A percentile compares a stretch with the other conserved stretches of the same genome.
phyloP scores from a whole-genome alignment of 2,888 invertebrate species.

The Campopleginae sp. region DNA sequence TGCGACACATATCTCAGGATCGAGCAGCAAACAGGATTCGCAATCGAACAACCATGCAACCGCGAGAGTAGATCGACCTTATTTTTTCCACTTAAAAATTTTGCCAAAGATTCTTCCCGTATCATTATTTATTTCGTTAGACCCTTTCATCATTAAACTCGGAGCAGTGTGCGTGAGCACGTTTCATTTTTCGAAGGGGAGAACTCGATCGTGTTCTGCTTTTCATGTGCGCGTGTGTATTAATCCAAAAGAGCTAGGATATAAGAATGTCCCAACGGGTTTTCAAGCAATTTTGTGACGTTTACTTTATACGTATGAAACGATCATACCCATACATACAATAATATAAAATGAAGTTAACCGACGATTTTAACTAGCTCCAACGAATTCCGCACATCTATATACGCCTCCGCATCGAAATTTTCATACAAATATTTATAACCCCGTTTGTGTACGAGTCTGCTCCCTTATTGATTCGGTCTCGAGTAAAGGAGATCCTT shows the following conservation, averaged over 20 bases:
- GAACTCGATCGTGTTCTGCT: slow-evolving; percentile 5
- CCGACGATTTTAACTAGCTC: slow-evolving; percentile 56
- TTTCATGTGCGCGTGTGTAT: slow-evolving; percentile 50
- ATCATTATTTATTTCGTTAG: background rate
- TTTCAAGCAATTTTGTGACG: slow-evolving; percentile 51
- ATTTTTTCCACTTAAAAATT: background rate
- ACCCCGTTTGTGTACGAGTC: slow-evolving; percentile 27
- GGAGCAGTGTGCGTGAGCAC: slow-evolving; percentile 31
- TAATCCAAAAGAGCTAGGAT: slow-evolving; percentile 10
- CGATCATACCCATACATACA: background rate
- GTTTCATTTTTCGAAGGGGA: slow-evolving; percentile 13
- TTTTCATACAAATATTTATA: background rate
- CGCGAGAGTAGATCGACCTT: slow-evolving; percentile 7
- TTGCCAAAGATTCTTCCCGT: slow-evolving; percentile 5
- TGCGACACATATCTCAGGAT: background rate
- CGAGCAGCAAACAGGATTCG: slow-evolving; percentile 12
- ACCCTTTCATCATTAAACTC: slow-evolving; percentile 22
- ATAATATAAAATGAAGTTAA: slow-evolving; percentile 45
- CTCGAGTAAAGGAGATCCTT: slow-evolving; percentile 60
- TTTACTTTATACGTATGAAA: background rate
- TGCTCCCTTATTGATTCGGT: slow-evolving; percentile 41
- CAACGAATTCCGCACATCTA: slow-evolving; percentile 9
- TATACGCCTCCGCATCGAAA: background rate
- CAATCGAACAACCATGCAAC: background rate
- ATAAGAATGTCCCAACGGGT: slow-evolving; percentile 47